phyloP scores from a whole-genome alignment of 2,888 invertebrate genomes.

The Odontothrips loti region DNA sequence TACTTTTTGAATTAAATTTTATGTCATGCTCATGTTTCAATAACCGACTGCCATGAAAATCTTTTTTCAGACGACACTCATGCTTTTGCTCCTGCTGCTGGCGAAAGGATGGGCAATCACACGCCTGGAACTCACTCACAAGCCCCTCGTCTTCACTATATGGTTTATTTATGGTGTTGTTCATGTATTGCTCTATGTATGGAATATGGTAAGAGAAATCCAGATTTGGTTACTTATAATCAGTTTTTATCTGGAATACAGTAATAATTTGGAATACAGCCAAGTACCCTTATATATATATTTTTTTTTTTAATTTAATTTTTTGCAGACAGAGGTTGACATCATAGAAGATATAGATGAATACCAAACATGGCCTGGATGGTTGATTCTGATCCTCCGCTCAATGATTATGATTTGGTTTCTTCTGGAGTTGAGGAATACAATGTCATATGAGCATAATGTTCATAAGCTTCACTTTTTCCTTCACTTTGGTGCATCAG shows the following conservation, averaged over 20 bases:
- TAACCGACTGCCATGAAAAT: slow-evolving; percentile 30
- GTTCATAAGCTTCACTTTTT: slow-evolving; percentile 85
- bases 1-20: background rate
- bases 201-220: slow-evolving; percentile 79
- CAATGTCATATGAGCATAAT: slow-evolving; percentile 76
- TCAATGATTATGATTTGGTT: slow-evolving; percentile 88
- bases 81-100: slow-evolving; percentile 82
- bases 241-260: background rate
- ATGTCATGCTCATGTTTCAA: background rate
- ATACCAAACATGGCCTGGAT: slow-evolving; percentile 97
- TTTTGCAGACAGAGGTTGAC: slow-evolving; percentile 86
- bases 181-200: slow-evolving; percentile 87
- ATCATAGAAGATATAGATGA: slow-evolving; percentile 94
- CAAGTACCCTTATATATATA: slow-evolving; percentile 31
- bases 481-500: slow-evolving; percentile 94
- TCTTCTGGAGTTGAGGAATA: slow-evolving; percentile 67
- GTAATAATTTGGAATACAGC: background rate
- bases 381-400: slow-evolving; percentile 83
- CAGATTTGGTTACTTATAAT: no score
- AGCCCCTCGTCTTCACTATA: slow-evolving; percentile 71
- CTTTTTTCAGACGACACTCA: slow-evolving; percentile 76
- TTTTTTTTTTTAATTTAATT: slow-evolving; percentile 29
- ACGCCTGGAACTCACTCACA: slow-evolving; percentile 80
- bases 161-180: slow-evolving; percentile 91
- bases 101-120: slow-evolving; percentile 98